Base-by-base conservation (phyloP, 2,888 invertebrate species). In the Mystacides longicornis region DNA sequence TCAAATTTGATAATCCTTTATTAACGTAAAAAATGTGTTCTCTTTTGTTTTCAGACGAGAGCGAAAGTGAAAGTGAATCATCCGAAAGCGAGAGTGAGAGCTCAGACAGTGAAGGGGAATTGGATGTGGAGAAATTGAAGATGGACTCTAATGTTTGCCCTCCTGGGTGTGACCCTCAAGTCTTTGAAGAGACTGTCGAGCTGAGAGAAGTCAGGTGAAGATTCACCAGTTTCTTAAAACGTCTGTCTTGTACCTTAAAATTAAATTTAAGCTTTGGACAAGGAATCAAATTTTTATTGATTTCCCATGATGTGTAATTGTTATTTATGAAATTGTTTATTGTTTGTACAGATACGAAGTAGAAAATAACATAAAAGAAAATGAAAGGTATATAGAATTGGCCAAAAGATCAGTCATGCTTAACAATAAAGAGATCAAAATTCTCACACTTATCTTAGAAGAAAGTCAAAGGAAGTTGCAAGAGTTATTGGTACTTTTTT, bases 61-160 rank as follows among this genome's bases (percentile, higher is more conserved):
- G 37, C 14, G 37, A 37, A 37, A 37, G 37, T 37, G 55, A 49
- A 43, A 51, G 42, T 7, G 48, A 54, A 16, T 80, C 81, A 1
- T 81, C 83, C 0, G 78, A 78, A 0, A 74, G 76, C 45, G 81
- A 81, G 9, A 80, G 80, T 23, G 82, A 81, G 47, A 82, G 79
- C 0, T 82, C 81, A 61, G 77, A 77, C 0, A 85, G 83, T 64
- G 65, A 81, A 20, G 84, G 85, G 66, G 86, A 85, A 14, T 72
- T 79, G 23, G 85, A 86, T 62, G 79, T 85, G 56, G 82, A 81
- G 0, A 78, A 82, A 1, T 80, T 87, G 51, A 76, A 81, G 14
- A 74, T 87, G 5, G 87, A 89, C 65, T 86, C 89, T 60, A 81
- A 77, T 61, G 70, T 83, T 9, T 88, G 88, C 61, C 90, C 89